Conservation (phyloP, 2,797 vertebrate genomes). For the Pangasius mekongensis region DNA sequence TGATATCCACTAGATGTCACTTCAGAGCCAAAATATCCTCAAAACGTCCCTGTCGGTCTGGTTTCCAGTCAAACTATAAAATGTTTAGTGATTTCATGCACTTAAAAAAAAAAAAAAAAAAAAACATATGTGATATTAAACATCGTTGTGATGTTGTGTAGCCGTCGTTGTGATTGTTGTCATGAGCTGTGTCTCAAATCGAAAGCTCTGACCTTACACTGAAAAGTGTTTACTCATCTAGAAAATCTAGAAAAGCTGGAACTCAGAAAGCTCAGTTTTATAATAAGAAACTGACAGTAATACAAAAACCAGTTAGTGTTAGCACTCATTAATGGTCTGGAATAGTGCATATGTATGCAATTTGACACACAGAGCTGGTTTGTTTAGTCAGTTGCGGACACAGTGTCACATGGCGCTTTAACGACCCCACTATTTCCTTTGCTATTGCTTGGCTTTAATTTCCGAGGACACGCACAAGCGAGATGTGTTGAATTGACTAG, state of each 20-base stretch:
- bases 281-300: neutral
- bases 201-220: neutral
- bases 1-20: neutral
- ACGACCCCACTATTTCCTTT: neutral
- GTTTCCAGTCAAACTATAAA: neutral
- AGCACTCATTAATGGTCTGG: neutral
- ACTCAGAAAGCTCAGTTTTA: neutral
- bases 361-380: neutral
- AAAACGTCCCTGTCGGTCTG: neutral
- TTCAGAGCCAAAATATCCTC: neutral
- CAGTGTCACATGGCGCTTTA: neutral
- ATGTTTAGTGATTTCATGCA: neutral
- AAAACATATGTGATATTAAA: neutral
- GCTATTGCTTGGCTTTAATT: neutral
- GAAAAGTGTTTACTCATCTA: neutral
- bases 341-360: neutral
- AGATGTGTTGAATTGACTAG: neutral
- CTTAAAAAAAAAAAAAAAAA: neutral
- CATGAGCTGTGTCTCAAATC: neutral
- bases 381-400: neutral
- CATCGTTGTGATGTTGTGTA: no score
- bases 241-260: neutral
- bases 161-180: neutral
- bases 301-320: neutral
- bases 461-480: neutral